Evolutionary conservation across 2,797 vertebrate genomes (phyloP), one percentile per base, ranked within the genome.

Genomic region (Rachycentron canadum): DNA sequence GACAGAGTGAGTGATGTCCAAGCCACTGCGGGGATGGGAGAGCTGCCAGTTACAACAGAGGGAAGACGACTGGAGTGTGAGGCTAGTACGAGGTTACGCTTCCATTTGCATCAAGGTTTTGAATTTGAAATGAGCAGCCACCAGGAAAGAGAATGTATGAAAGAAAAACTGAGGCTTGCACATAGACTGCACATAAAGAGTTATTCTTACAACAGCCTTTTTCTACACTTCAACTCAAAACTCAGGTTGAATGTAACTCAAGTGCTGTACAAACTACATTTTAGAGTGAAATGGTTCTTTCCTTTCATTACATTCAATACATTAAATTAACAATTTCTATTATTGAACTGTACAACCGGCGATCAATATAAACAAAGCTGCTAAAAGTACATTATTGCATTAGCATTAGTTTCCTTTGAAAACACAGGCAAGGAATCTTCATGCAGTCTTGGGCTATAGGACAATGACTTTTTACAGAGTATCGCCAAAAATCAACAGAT

Each of bases 71-170:
- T 36, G 41, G 38, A 53, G 78, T 57, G 50, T 63, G 21, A 80
- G 62, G 67, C 47, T 61, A 83, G 71, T 73, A 70, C 55, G 70
- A 81, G 75, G 66, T 81, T 86, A 82, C 55, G 36, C 58, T 60
- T 74, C 72, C 47, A 79, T 77, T 70, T 77, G 52, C 63, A 41
- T 41, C n/a, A 11, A 59, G 69, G 63, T 60, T 77, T 68, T 60
- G 75, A 82, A 79, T 86, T 69, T 65, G 55, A 79, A 73, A 64
- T 61, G 47, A 86, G 71, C 62, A 74, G 82, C 69, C 59, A 62
- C 11, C 0, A 50, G 49, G 67, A 74, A 72, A 50, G n/a, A 43
- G 52, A 21, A 57, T 1, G 28, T n/a, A 59, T 53, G 26, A 25
- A 30, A 45, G 34, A 47, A 62, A 47, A 47, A 61, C 52, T 19